Evolutionary conservation across 1,140 invertebrate genomes (phyloP).

Genomic region (Tenebrio molitor): DNA sequence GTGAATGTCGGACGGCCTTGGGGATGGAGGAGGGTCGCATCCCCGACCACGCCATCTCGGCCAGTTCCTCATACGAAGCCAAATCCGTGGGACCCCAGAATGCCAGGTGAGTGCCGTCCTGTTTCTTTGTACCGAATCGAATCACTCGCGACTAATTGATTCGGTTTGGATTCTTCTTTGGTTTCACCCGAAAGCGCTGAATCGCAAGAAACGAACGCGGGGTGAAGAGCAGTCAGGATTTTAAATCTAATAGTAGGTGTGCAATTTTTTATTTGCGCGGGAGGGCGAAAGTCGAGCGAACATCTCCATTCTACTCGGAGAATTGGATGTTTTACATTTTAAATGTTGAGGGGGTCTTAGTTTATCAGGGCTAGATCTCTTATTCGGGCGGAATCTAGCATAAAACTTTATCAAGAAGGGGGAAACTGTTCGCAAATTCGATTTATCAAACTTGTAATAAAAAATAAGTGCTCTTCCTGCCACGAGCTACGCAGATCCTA

Average conservation of each 20-base stretch:
- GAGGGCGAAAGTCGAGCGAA: conserved; percentile 9
- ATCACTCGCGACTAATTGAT: too few relatives aligned
- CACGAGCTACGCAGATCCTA: conserved; percentile 4
- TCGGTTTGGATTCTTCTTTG: too few relatives aligned
- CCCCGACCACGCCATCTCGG: conserved; percentile 86
- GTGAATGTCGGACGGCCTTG: conserved; percentile 83
- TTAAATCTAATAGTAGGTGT: conserved; percentile 4
- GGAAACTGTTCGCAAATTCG: conserved; percentile 26
- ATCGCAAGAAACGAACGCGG: background rate
- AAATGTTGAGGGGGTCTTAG: conserved; percentile 10
- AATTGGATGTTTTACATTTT: conserved; percentile 38
- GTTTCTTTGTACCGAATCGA: too few relatives aligned
- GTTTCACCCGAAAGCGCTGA: too few relatives aligned
- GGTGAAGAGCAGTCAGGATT: too few relatives aligned
- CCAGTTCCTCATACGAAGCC: conserved; percentile 90
- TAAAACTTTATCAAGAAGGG: conserved; percentile 29
- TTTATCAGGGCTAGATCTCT: conserved; percentile 16
- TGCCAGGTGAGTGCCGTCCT: conserved; percentile 78
- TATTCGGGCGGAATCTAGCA: conserved; percentile 23
- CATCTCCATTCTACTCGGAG: background rate
- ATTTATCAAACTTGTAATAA: conserved; percentile 38
- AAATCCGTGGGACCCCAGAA: conserved; percentile 93
- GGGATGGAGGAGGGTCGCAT: conserved; percentile 94
- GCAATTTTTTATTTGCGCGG: conserved; percentile 5
- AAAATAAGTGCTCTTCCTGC: conserved; percentile 36